Conservation (phyloP, 2,888 invertebrate species). For the Osedax fenrisi region DNA sequence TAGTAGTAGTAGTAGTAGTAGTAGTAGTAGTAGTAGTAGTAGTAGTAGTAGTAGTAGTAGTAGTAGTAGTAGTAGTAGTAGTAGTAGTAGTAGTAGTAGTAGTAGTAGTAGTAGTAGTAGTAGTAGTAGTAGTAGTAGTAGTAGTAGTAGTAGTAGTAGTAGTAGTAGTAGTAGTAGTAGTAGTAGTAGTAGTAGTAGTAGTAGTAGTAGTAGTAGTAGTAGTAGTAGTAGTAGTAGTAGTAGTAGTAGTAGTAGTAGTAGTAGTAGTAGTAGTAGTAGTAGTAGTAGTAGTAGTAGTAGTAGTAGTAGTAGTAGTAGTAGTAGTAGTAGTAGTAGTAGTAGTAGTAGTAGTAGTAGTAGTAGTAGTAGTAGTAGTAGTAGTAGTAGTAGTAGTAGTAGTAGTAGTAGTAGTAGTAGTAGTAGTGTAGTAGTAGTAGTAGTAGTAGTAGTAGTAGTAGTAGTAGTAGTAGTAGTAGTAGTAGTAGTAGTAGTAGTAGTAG, state of each 20-base stretch:
- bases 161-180: neutral
- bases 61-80: slow-evolving; percentile 21
- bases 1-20: slow-evolving; percentile 26
- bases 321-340: neutral
- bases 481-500: too few relatives aligned
- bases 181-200: neutral
- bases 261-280: slow-evolving; percentile 1
- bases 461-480: too few relatives aligned
- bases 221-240: neutral
- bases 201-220: slow-evolving; percentile 5
- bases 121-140: slow-evolving; percentile 1
- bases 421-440: too few relatives aligned
- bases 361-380: slow-evolving; percentile 1
- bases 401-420: neutral
- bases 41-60: slow-evolving; percentile 20
- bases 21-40: slow-evolving; percentile 25
- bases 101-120: neutral
- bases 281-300: neutral
- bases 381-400: neutral
- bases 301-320: slow-evolving; percentile 3
- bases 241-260: neutral
- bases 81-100: slow-evolving; percentile 11
- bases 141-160: slow-evolving; percentile 4
- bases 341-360: slow-evolving; percentile 1
- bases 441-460: too few relatives aligned